Conservation (phyloP, 2,888 invertebrate genomes). For the Galerucella nymphaeae region DNA sequence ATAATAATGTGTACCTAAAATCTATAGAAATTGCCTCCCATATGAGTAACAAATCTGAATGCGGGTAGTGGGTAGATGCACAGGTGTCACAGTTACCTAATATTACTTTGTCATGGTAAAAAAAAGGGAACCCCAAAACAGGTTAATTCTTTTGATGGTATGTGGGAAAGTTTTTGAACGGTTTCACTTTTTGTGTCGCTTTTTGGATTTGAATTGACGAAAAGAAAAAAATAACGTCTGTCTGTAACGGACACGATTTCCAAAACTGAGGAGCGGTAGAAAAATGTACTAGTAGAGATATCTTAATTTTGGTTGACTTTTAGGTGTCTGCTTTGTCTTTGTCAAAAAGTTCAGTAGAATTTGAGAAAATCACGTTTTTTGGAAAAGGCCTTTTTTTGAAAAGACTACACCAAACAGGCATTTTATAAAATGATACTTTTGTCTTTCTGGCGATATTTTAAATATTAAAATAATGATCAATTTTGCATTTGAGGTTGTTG, state of each 20-base stretch:
- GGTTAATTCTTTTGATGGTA: conserved; percentile 60
- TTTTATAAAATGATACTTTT: too few species aligned
- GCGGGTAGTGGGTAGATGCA: conserved; percentile 47
- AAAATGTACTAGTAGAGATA: background rate
- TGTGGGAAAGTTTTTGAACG: conserved; percentile 57
- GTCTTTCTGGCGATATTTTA: too few species aligned
- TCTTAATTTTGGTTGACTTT: too few species aligned
- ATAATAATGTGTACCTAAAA: conserved; percentile 38
- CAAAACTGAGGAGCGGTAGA: conserved; percentile 12
- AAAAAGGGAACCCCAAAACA: conserved; percentile 53
- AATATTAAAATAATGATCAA: too few species aligned
- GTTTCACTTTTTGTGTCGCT: conserved; percentile 50
- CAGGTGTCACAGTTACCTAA: conserved; percentile 53
- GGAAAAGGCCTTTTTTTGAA: too few species aligned
- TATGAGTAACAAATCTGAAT: conserved; percentile 46
- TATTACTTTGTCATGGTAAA: conserved; percentile 42
- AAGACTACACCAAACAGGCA: too few species aligned
- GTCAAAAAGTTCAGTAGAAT: too few species aligned
- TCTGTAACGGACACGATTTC: conserved; percentile 3
- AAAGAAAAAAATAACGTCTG: conserved; percentile 43
- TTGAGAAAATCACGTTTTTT: too few species aligned
- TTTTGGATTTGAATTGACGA: conserved; percentile 46
- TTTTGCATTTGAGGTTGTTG: too few species aligned
- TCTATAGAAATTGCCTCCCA: conserved; percentile 41
- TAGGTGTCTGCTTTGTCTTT: too few species aligned